These are phyloP conservation scores for Arbacia lixula DNA, from an alignment of 53 echinoderm and acorn worm species.

Conservation along the genomic window DNA sequence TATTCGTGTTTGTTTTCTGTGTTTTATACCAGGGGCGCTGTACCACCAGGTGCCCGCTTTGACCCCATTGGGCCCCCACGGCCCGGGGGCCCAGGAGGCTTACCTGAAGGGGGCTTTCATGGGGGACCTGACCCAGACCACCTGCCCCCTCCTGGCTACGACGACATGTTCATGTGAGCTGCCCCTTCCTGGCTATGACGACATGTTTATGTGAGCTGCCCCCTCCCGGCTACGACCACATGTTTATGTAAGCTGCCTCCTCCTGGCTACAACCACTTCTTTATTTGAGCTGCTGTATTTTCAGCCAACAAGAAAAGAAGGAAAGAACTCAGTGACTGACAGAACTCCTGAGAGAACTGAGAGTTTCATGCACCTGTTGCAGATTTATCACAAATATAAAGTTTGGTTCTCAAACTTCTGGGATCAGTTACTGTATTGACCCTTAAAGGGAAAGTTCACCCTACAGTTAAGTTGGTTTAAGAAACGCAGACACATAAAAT, in stretches of 20 bases:
- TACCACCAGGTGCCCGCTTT: constrained; percentile 89
- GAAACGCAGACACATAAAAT: too few relatives aligned
- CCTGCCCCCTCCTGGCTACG: constrained; percentile 87
- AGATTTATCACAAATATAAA: too few relatives aligned
- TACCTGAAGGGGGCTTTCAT: constrained; percentile 66
- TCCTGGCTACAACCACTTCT: constrained; percentile 94
- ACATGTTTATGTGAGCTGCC: constrained; percentile 88
- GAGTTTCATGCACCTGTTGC: too few relatives aligned
- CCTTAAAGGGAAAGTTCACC: too few relatives aligned
- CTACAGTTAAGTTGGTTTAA: too few relatives aligned
- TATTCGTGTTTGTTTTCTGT: not conserved
- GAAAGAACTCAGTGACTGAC: too few relatives aligned
- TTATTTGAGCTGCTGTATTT: constrained; percentile 60
- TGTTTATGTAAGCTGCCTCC: constrained; percentile 87
- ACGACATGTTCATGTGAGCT: constrained; percentile 91
- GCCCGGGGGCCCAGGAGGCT: constrained; percentile 68
- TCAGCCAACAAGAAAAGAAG: too few relatives aligned
- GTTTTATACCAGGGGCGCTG: constrained; percentile 74
- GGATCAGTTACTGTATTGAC: too few relatives aligned
- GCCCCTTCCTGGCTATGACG: constrained; percentile 90
- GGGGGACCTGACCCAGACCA: constrained; percentile 90
- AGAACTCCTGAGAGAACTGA: too few relatives aligned
- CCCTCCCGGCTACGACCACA: constrained; percentile 93
- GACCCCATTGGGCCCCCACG: constrained; percentile 90
- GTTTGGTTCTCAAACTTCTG: too few relatives aligned